Percentiles rank a stretch among this genome's conserved stretches.
Conservation (phyloP, 2,797 vertebrate species). For the Sebastiscus albofasciatus region DNA sequence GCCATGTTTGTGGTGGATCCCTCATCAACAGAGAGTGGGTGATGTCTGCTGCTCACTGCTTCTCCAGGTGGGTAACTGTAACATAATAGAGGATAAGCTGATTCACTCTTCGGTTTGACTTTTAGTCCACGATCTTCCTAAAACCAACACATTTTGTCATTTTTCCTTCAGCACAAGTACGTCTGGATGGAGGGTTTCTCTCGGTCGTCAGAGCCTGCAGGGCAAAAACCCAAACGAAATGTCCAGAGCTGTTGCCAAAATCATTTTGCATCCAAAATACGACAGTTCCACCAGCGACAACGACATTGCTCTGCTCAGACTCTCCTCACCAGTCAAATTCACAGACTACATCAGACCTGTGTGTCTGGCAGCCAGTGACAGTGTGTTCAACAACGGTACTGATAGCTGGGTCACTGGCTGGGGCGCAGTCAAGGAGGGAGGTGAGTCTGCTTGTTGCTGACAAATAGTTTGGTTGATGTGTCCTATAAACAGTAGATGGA, state of each 20-base stretch:
- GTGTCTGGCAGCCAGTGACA: slow-evolving; percentile 79
- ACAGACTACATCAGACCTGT: slow-evolving; percentile 81
- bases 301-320: slow-evolving; percentile 72
- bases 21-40: slow-evolving; percentile 74
- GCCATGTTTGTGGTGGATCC: slow-evolving; percentile 68
- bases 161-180: not conserved
- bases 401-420: slow-evolving; percentile 76
- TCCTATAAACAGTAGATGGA: not conserved
- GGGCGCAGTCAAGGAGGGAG: slow-evolving; percentile 56
- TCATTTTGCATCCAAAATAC: slow-evolving; percentile 61
- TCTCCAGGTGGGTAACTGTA: slow-evolving; percentile 22
- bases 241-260: slow-evolving; percentile 11
- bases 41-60: slow-evolving; percentile 71
- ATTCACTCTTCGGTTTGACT: too few relatives aligned
- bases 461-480: not conserved
- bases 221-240: slow-evolving; percentile 46
- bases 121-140: accelerated
- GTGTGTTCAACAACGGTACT: slow-evolving; percentile 64
- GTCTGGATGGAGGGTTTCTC: slow-evolving; percentile 21
- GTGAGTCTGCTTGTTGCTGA: slow-evolving; percentile 44
- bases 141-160: not conserved
- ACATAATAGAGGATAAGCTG: accelerated
- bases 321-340: slow-evolving; percentile 70
- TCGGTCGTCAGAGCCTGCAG: slow-evolving; percentile 52
- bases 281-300: slow-evolving; percentile 29